Evolutionary conservation across 2,113 vertebrate species (phyloP).

Genomic region (Myotis brandtii): DNA sequence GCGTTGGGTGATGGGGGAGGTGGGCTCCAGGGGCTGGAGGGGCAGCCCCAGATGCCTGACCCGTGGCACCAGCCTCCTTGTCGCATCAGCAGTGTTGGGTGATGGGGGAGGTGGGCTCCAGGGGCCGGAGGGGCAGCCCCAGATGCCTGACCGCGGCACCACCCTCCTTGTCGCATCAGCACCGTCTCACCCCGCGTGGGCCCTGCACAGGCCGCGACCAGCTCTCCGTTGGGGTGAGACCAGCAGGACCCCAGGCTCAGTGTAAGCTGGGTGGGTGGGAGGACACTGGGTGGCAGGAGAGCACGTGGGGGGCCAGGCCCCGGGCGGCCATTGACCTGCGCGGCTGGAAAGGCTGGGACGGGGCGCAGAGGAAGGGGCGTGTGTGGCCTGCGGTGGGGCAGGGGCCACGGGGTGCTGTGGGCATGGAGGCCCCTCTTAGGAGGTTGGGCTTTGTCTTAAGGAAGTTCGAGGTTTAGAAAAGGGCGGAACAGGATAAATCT

Average conservation of each 20-base stretch:
- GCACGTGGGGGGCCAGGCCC: neutral
- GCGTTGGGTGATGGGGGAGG: neutral
- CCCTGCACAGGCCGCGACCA: neutral
- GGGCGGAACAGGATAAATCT: accelerated
- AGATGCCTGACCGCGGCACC: accelerated
- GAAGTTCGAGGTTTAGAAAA: too few species aligned
- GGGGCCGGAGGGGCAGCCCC: too few species aligned
- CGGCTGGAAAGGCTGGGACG: neutral
- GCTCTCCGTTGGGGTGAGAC: neutral
- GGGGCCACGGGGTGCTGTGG: neutral
- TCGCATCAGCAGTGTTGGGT: neutral
- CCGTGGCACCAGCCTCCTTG: accelerated
- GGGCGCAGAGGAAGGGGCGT: accelerated
- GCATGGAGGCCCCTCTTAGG: accelerated
- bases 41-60: accelerated
- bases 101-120: neutral
- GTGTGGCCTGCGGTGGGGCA: accelerated
- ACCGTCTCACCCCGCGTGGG: accelerated
- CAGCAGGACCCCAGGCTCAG: neutral
- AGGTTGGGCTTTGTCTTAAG: neutral
- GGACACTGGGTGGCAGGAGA: accelerated
- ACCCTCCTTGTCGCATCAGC: accelerated
- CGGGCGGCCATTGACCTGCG: neutral
- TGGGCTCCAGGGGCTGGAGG: accelerated
- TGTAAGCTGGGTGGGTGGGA: accelerated